Conservation (phyloP, 2,888 invertebrate species). For the Diaperis boleti region DNA sequence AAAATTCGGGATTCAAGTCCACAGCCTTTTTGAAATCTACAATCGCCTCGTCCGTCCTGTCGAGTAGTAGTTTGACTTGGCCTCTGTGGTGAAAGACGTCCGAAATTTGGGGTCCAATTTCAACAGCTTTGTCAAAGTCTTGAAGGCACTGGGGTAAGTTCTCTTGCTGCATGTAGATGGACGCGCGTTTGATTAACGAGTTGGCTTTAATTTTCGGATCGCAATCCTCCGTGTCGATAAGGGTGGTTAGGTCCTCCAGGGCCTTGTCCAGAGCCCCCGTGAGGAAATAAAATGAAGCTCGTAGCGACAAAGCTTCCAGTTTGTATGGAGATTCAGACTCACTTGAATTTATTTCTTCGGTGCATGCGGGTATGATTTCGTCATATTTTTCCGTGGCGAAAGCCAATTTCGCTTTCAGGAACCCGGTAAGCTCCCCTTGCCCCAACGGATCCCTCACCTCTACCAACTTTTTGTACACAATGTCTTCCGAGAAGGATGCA, state of each 20-base stretch:
- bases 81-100: conserved; percentile 96
- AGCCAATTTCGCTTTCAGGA: conserved; percentile 78
- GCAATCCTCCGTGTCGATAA: conserved; percentile 76
- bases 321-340: conserved; percentile 73
- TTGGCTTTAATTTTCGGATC: conserved; percentile 79
- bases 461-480: conserved; percentile 73
- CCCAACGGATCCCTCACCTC: conserved; percentile 58
- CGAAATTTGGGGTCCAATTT: conserved; percentile 77
- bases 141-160: conserved; percentile 79
- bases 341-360: conserved; percentile 78
- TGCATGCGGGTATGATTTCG: conserved; percentile 82
- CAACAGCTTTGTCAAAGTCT: conserved; percentile 84
- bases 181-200: conserved; percentile 89
- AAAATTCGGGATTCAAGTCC: conserved; percentile 84
- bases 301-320: conserved; percentile 81
- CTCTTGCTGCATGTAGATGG: conserved; percentile 84
- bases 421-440: conserved; percentile 69
- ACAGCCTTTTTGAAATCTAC: conserved; percentile 87
- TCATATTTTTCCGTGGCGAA: conserved; percentile 81
- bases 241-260: conserved; percentile 76
- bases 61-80: conserved; percentile 86
- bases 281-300: conserved; percentile 87
- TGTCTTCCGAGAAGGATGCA: conserved; percentile 89
- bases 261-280: conserved; percentile 82
- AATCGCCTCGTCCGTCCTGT: conserved; percentile 84